phyloP scores from a whole-genome alignment of 2,113 vertebrate genomes.

The Mobula birostris region DNA sequence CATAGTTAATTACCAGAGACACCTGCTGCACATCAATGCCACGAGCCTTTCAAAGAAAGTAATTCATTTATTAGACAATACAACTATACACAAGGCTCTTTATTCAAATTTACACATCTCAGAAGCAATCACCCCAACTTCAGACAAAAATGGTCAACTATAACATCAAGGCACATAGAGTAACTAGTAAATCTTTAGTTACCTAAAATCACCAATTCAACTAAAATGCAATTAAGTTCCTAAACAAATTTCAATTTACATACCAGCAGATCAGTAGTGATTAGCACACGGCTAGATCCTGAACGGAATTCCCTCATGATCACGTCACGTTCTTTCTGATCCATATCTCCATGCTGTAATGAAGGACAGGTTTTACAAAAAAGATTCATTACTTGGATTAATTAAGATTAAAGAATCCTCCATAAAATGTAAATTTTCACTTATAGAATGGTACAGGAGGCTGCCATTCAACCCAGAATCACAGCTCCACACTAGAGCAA shows the following conservation, averaged over 20 bases:
- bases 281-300: constrained; percentile 88
- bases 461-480: too few relatives aligned
- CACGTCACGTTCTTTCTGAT: constrained; percentile 95
- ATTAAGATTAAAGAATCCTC: not conserved
- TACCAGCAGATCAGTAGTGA: constrained; percentile 96
- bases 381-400: not conserved
- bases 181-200: not conserved
- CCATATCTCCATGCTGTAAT: constrained; percentile 92
- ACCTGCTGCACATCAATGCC: constrained; percentile 98
- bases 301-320: constrained; percentile 97
- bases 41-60: constrained; percentile 71
- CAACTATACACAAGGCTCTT: too few relatives aligned
- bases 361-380: not conserved
- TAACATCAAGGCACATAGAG: not conserved
- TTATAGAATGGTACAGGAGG: too few relatives aligned
- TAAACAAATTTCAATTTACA: constrained; percentile 44
- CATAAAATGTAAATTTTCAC: not conserved
- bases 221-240: not conserved
- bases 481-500: too few relatives aligned
- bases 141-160: too few relatives aligned
- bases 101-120: too few relatives aligned
- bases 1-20: constrained; percentile 96
- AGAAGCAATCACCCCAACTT: too few relatives aligned
- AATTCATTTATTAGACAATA: too few relatives aligned
- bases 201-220: not conserved